Evolutionary conservation across 2,797 vertebrate genomes (phyloP).

Genomic region (Xenops minutus): DNA sequence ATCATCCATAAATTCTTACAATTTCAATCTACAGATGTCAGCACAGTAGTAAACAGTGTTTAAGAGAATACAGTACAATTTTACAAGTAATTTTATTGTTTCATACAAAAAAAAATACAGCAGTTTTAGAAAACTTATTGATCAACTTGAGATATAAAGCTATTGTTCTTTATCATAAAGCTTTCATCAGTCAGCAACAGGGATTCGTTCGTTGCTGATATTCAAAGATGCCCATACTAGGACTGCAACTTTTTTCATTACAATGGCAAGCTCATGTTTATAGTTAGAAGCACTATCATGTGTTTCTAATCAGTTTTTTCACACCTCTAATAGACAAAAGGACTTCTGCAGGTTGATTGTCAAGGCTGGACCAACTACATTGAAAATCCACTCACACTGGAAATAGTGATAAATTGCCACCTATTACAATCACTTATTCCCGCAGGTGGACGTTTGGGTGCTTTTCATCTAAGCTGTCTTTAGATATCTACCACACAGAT

Average conservation of each 20-base stretch:
- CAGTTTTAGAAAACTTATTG: neutral
- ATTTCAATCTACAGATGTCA: neutral
- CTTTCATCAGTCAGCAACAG: neutral
- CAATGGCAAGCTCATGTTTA: neutral
- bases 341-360: neutral
- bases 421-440: neutral
- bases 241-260: neutral
- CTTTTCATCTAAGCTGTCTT: conserved; percentile 2
- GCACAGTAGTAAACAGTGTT: neutral
- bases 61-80: neutral
- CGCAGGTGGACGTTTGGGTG: neutral
- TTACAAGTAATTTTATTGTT: neutral
- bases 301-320: neutral
- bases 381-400: neutral
- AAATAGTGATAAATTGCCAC: neutral
- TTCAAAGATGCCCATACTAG: neutral
- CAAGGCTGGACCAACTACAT: neutral
- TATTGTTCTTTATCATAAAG: neutral
- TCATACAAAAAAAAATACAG: neutral
- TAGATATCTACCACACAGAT: neutral
- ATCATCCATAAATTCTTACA: neutral
- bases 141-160: neutral
- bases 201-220: neutral
- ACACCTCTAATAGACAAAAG: neutral
- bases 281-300: neutral